Evolutionary conservation across 2,797 vertebrate species (phyloP), one percentile per base, ranked within the genome.

Genomic region (Takifugu ocellatus): DNA sequence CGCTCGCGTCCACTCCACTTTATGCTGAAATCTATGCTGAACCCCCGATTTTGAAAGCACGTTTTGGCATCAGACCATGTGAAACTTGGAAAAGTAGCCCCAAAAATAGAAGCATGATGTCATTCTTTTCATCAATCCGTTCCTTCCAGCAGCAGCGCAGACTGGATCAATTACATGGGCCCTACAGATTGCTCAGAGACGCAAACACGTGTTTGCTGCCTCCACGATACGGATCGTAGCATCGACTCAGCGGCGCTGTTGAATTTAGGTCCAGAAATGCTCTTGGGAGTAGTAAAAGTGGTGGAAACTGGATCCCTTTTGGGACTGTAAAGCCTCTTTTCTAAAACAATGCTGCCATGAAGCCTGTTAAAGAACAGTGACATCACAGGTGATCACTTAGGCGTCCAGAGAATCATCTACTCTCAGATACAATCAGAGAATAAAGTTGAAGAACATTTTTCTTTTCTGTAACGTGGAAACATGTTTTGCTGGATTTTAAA

Each of bases 41-140:
- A 64, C 71, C 55, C 79, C 21, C 29, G 15, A 72, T 74, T 31
- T 8, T 36, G n/a, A 49, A 77, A 74, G 54, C 36, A 29, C 39
- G 49, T 47, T 49, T 11, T 48, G 59, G 43, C 39, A 74, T 66
- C 15, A 62, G 64, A 76, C 81, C 53, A 69, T 73, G 58, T 50
- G 25, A 21, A 61, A 73, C 68, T 57, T 31, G 50, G 60, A 70
- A 39, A 39, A 39, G 36, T 39, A 39, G 59, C 61, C 64, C 59
- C 63, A 65, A 55, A 84, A 84, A 84, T 78, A 83, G 66, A 78
- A 25, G 25, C 42, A 55, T 83, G 75, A 89, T 73, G 68, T 86
- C 77, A 83, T 44, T 29, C 52, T 42, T 55, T 60, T 73, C 79
- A 83, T 81, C 45, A 63, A 88, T 81, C 68, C 74, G 66, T 66